A percentile compares a stretch with the other conserved stretches of the same genome.
Evolutionary conservation across 2,888 invertebrate species (phyloP).

Genomic region (Rhodophaea formosa): DNA sequence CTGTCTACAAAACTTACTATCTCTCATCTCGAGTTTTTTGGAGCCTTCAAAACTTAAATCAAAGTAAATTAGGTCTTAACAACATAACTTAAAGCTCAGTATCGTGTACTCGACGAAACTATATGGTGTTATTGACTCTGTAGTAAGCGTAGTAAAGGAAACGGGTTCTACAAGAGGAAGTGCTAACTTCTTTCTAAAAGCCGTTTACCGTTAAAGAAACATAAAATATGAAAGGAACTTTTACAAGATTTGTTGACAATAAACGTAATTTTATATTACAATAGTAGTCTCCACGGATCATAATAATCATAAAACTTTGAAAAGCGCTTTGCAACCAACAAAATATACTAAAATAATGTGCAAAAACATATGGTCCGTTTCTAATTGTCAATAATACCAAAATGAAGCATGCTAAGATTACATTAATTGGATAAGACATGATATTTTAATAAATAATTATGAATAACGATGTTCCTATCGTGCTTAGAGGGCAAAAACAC

Average conservation of each 20-base stretch:
- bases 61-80: constrained; percentile 16
- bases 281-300: too few species aligned
- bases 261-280: neutral
- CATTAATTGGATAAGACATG: too few species aligned
- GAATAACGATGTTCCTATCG: neutral
- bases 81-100: constrained; percentile 18
- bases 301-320: too few species aligned
- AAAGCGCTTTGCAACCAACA: neutral
- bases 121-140: constrained; percentile 44
- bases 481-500: neutral
- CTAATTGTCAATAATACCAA: too few species aligned
- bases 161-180: constrained; percentile 68
- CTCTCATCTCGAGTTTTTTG: constrained; percentile 33
- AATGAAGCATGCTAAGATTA: too few species aligned
- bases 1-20: constrained; percentile 35
- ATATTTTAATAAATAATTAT: neutral
- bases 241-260: neutral
- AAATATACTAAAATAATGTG: neutral
- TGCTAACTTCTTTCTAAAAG: constrained; percentile 61
- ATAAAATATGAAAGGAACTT: constrained; percentile 48
- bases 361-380: too few species aligned
- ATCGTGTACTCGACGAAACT: neutral
- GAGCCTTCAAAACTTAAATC: constrained; percentile 29
- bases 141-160: constrained; percentile 76
- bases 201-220: constrained; percentile 62